Base-by-base conservation (phyloP, 2,888 invertebrate species). In the Alsophila aescularia region DNA sequence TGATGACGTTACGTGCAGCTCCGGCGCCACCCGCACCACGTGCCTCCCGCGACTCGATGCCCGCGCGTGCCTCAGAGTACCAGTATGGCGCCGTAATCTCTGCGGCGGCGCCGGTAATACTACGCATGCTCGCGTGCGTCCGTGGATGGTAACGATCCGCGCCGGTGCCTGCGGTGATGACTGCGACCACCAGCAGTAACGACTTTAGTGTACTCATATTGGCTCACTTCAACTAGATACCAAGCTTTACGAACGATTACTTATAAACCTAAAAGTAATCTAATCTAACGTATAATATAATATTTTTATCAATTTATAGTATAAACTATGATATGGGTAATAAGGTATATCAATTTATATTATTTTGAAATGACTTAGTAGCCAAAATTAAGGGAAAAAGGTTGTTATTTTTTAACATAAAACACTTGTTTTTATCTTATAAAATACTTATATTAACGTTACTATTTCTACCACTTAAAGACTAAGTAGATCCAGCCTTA, bases 1-100 rank as follows among this genome's bases (percentile, higher is more conserved):
- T 85, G 52, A 96, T 93, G 6, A 95, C 85, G 76, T 96, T 96
- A 40, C 70, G 69, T 18, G 78, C 79, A 12, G 45, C 47, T 45
- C 53, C 15, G 0, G 12, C 14, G 52, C 55, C 49, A 12, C 58
- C 18, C 31, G 56, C 44, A 8, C 52, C 29, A 7, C 49, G 82
- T 5, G 77, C 73, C 45, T 85, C 63, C 13, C 60, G 58, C 35
- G 51, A 90, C 2, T 73, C 68, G 18, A 93, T 77, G 2, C 75
- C 85, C 9, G 77, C 73, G 37, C 81, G 81, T 0, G 90, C 93
- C 42, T 90, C 68, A 0, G 64, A 65, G 32, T 74, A 74, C 93
- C 93, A 93, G 67, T 83, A n/a, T 4, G 9, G 29, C n/a, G 29
- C 29, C 10, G 29, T 29, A 10, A 10, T 1, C 29, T 29, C 29